These are phyloP conservation scores for Pammene aurita DNA, from an alignment of 2,888 invertebrate genomes.

Conservation along the genomic window DNA sequence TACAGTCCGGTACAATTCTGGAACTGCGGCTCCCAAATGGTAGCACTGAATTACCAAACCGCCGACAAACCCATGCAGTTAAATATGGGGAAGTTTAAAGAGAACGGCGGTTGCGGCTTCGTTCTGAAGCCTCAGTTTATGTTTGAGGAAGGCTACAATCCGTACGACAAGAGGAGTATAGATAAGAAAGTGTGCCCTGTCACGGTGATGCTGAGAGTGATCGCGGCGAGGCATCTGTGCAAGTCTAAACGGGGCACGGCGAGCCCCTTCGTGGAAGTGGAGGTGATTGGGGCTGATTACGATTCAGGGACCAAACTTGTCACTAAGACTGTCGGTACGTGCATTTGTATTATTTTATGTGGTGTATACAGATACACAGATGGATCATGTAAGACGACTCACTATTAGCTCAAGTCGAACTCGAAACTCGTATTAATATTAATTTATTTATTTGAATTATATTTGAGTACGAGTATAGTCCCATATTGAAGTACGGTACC, in stretches of 20 bases:
- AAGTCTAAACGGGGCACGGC: constrained; percentile 92
- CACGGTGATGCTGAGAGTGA: constrained; percentile 88
- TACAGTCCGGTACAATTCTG: constrained; percentile 97
- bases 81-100: constrained; percentile 95
- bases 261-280: constrained; percentile 96
- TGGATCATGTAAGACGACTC: no score
- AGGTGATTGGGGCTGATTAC: constrained; percentile 93
- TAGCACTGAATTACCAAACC: constrained; percentile 98
- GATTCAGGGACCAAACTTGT: constrained; percentile 92
- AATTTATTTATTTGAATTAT: no score
- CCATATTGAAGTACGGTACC: no score
- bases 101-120: constrained; percentile 97
- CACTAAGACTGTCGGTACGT: constrained; percentile 92
- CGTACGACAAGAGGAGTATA: constrained; percentile 86
- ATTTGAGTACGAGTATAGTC: no score
- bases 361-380: no score
- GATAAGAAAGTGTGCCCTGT: constrained; percentile 69
- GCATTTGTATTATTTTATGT: neutral
- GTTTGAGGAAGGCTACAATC: constrained; percentile 90
- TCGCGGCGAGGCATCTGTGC: constrained; percentile 94
- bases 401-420: no score
- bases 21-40: constrained; percentile 98
- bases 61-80: constrained; percentile 97
- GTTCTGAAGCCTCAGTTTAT: constrained; percentile 95
- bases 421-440: no score